Conservation (phyloP, 2,113 vertebrate genomes). For the Cariama cristata region DNA sequence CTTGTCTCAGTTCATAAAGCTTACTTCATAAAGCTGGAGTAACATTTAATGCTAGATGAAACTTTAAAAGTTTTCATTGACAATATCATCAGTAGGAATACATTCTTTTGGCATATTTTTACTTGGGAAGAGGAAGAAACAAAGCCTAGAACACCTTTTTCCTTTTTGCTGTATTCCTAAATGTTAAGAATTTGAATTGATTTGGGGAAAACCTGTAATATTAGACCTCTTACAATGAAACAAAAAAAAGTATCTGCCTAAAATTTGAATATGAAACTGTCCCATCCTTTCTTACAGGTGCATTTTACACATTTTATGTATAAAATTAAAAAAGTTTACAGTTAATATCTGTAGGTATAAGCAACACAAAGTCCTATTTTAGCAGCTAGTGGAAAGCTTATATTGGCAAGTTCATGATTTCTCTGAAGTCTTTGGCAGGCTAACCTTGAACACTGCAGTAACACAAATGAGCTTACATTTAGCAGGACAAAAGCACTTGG, state of each 20-base stretch:
- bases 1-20: not conserved
- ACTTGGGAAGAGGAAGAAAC: not conserved
- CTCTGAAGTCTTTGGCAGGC: not conserved
- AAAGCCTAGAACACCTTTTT: not conserved
- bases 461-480: not conserved
- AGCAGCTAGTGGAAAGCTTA: not conserved
- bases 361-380: not conserved
- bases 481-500: not conserved
- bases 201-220: not conserved
- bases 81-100: not conserved
- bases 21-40: not conserved
- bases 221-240: not conserved
- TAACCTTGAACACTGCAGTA: not conserved
- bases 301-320: not conserved
- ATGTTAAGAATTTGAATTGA: not conserved
- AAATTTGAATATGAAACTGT: not conserved
- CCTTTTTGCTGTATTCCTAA: not conserved
- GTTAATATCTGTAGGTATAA: not conserved
- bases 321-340: not conserved
- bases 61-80: not conserved
- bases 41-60: not conserved
- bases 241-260: not conserved
- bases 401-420: not conserved
- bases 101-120: not conserved
- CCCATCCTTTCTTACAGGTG: not conserved